Evolutionary conservation across 2,113 vertebrate species (phyloP).

Genomic region (Dipodomys ordii): DNA sequence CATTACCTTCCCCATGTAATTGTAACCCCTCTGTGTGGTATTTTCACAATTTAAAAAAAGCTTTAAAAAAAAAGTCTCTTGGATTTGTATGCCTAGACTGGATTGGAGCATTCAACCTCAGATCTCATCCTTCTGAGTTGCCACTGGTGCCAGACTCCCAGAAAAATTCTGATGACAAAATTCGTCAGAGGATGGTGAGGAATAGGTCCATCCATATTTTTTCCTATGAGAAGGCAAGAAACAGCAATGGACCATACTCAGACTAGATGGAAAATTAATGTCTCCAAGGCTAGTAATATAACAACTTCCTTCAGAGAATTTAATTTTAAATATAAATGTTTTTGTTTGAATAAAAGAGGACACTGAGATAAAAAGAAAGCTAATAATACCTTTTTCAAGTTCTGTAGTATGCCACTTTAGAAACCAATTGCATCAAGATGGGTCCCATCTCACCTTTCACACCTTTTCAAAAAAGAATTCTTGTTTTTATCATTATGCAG

Average conservation of each 20-base stretch:
- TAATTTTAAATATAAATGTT: not conserved
- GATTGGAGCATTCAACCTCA: too few species aligned
- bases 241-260: not conserved
- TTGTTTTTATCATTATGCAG: too few species aligned
- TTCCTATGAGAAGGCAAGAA: not conserved
- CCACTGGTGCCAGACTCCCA: too few species aligned
- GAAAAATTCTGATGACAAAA: not conserved
- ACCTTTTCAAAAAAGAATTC: not conserved
- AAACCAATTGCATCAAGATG: not conserved
- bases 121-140: too few species aligned
- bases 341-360: conserved; percentile 30
- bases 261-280: conserved; percentile 36
- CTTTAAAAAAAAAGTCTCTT: too few species aligned
- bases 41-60: too few species aligned
- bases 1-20: too few species aligned
- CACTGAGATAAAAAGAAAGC: not conserved
- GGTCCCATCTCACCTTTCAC: not conserved
- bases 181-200: not conserved
- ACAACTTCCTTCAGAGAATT: conserved; percentile 20
- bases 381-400: conserved; percentile 6
- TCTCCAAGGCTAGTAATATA: not conserved
- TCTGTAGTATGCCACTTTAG: not conserved
- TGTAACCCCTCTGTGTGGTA: too few species aligned
- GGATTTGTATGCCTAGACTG: too few species aligned
- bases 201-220: conserved; percentile 43